Evolutionary conservation across 2,797 vertebrate species (phyloP).

Genomic region (Borostomias antarcticus): DNA sequence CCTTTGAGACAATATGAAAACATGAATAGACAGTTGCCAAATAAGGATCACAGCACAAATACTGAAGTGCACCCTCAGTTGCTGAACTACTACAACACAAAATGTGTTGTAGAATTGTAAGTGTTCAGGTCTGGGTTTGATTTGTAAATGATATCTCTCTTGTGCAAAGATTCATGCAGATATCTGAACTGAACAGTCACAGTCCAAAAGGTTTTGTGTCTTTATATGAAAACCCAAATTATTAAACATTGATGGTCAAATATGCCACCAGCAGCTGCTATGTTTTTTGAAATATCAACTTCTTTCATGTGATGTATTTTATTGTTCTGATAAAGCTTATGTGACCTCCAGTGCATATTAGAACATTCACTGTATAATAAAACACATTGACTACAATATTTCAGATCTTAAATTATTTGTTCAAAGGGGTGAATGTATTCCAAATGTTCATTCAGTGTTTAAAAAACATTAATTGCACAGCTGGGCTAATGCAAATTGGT

Average conservation of each 20-base stretch:
- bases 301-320: slow-evolving; percentile 83
- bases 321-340: slow-evolving; percentile 84
- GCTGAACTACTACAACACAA: slow-evolving; percentile 70
- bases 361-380: slow-evolving; percentile 88
- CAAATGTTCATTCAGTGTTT: no score
- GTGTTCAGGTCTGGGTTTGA: background rate
- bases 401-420: background rate
- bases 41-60: slow-evolving; percentile 83
- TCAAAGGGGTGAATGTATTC: no score
- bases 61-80: slow-evolving; percentile 76
- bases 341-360: slow-evolving; percentile 85
- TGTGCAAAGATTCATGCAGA: slow-evolving; percentile 77
- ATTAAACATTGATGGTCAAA: slow-evolving; percentile 86
- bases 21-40: slow-evolving; percentile 84
- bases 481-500: no score
- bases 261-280: slow-evolving; percentile 81
- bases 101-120: slow-evolving; percentile 58
- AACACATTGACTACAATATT: slow-evolving; percentile 20
- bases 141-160: slow-evolving; percentile 53
- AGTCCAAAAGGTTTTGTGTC: slow-evolving; percentile 83
- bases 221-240: slow-evolving; percentile 84
- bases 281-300: slow-evolving; percentile 86
- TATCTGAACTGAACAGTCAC: slow-evolving; percentile 81
- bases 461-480: no score
- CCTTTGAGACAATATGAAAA: slow-evolving; percentile 69